Conservation (phyloP, 2,113 vertebrate species). For the Hepsetus odoe region DNA sequence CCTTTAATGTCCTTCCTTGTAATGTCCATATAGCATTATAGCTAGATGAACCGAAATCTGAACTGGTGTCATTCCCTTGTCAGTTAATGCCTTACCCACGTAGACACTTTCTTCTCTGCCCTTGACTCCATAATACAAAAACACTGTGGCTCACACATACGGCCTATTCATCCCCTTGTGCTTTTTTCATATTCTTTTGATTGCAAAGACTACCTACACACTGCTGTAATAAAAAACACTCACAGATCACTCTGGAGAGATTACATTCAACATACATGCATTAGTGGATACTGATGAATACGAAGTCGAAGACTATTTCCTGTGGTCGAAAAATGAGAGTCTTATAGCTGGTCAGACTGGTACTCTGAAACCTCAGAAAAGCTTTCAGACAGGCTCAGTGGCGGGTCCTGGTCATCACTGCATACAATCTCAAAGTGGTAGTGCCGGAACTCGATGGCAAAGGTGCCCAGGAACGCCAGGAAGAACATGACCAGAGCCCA, state of each 20-base stretch:
- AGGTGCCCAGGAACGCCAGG: constrained; percentile 83
- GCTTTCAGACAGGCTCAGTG: constrained; percentile 75
- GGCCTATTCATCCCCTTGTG: constrained; percentile 31
- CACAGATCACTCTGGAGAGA: constrained; percentile 28
- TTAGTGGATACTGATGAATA: constrained; percentile 22
- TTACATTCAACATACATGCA: constrained; percentile 53
- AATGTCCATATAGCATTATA: no score
- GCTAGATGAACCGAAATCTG: no score
- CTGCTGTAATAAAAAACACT: background rate
- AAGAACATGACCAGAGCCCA: constrained; percentile 92
- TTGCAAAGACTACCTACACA: constrained; percentile 9
- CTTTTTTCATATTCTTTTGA: constrained; percentile 5
- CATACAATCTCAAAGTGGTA: constrained; percentile 81
- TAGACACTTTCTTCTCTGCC: no score
- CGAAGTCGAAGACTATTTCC: background rate
- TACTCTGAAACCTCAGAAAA: constrained; percentile 78
- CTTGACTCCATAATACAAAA: constrained; percentile 18
- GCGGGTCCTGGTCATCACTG: constrained; percentile 77
- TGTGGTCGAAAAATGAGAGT: background rate
- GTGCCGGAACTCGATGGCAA: constrained; percentile 90
- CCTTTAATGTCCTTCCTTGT: background rate
- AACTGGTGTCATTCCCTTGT: background rate
- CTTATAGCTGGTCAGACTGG: constrained; percentile 63
- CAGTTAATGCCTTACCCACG: background rate
- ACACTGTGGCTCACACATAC: constrained; percentile 1